Percentiles rank a stretch among this genome's conserved stretches.
These are phyloP conservation scores for Hirudinaria manillensis DNA, from an alignment of 2,888 invertebrate genomes.

Conservation along the genomic window DNA sequence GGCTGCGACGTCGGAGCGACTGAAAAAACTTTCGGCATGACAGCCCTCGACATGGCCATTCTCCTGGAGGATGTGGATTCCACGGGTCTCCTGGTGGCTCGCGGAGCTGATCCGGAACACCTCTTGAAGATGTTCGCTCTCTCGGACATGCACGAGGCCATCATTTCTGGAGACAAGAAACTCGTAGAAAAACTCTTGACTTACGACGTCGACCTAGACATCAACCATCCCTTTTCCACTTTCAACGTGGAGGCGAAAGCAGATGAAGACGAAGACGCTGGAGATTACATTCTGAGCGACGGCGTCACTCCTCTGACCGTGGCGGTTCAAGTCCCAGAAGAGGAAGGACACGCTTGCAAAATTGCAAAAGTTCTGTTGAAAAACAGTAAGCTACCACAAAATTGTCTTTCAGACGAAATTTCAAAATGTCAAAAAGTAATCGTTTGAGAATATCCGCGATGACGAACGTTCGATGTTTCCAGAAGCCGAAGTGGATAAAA, in stretches of 20 bases:
- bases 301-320: conserved; percentile 40
- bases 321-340: conserved; percentile 34
- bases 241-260: conserved; percentile 36
- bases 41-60: conserved; percentile 41
- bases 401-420: neutral
- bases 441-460: conserved; percentile 27
- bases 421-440: neutral
- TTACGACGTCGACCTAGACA: conserved; percentile 40
- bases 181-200: conserved; percentile 38
- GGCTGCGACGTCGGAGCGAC: conserved; percentile 38
- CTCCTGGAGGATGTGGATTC: conserved; percentile 41
- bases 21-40: conserved; percentile 41
- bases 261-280: conserved; percentile 11
- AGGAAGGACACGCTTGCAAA: conserved; percentile 25
- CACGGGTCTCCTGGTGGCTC: conserved; percentile 36
- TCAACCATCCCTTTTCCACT: conserved; percentile 38
- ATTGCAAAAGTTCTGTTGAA: conserved; percentile 23
- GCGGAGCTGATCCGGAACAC: conserved; percentile 40
- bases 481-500: conserved; percentile 38
- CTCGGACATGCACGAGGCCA: conserved; percentile 40
- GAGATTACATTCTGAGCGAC: conserved; percentile 29
- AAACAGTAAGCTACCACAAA: conserved; percentile 24
- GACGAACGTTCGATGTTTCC: neutral
- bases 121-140: conserved; percentile 40
- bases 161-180: conserved; percentile 30